These are phyloP conservation scores for Polymixis flavicincta DNA, from an alignment of 2,888 invertebrate species.

Conservation along the genomic window DNA sequence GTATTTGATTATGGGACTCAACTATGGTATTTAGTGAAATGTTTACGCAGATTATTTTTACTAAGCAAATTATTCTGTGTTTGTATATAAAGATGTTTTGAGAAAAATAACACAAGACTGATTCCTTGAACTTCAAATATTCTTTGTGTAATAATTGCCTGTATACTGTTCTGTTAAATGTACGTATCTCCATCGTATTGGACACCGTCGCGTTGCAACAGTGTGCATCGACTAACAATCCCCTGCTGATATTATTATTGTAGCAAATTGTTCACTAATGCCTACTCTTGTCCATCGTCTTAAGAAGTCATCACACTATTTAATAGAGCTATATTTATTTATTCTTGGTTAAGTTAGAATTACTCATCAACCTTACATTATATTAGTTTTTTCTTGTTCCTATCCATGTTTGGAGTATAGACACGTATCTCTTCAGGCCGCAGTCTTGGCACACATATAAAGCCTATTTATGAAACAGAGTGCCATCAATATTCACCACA, in stretches of 20 bases:
- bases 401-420: constrained; percentile 74
- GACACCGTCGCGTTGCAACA: background rate
- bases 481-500: constrained; percentile 74
- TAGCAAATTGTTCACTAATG: constrained; percentile 83
- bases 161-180: constrained; percentile 54
- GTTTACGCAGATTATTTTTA: constrained; percentile 77
- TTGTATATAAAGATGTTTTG: constrained; percentile 85
- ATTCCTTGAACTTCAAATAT: constrained; percentile 78
- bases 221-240: constrained; percentile 17
- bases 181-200: constrained; percentile 40
- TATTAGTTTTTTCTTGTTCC: constrained; percentile 80
- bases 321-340: constrained; percentile 85
- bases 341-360: constrained; percentile 82
- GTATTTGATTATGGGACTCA: constrained; percentile 89
- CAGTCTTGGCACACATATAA: constrained; percentile 68
- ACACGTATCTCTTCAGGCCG: constrained; percentile 57
- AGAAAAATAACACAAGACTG: constrained; percentile 85
- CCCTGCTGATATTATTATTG: constrained; percentile 71
- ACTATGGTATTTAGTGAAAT: constrained; percentile 89
- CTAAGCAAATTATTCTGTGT: constrained; percentile 80
- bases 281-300: constrained; percentile 87
- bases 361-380: constrained; percentile 68
- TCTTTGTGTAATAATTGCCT: constrained; percentile 60
- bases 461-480: constrained; percentile 69
- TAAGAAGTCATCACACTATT: constrained; percentile 87